Conservation (phyloP, 2,797 vertebrate genomes). For the Cossypha heuglini region DNA sequence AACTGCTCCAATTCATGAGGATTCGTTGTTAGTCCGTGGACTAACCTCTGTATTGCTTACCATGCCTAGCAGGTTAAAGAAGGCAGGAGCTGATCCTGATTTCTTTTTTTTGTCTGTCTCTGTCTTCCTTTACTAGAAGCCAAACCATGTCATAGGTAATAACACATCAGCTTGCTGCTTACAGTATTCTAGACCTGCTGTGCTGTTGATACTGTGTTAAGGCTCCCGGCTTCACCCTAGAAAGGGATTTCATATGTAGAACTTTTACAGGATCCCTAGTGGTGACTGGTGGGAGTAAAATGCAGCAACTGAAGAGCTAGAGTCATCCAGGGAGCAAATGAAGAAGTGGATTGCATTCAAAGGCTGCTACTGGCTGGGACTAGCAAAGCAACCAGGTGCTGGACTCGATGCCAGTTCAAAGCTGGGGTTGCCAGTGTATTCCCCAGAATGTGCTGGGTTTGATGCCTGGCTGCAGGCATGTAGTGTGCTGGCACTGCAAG, state of each 20-base stretch:
- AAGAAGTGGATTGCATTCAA: background rate
- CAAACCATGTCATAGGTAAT: background rate
- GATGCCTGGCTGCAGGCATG: background rate
- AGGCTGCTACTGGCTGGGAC: background rate
- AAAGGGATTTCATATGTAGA: background rate
- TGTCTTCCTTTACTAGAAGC: background rate
- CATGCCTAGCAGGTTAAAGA: background rate
- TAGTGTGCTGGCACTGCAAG: background rate
- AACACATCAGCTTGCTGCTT: background rate
- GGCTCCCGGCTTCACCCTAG: background rate
- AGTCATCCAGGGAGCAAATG: background rate
- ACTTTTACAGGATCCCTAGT: background rate
- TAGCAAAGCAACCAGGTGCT: background rate
- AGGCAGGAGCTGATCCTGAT: background rate
- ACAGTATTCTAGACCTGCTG: background rate
- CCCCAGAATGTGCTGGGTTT: background rate
- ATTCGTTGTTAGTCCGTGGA: background rate
- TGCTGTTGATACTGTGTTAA: background rate
- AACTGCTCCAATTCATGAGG: background rate
- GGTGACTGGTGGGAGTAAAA: background rate
- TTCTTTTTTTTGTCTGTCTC: background rate
- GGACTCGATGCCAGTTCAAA: background rate
- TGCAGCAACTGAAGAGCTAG: background rate
- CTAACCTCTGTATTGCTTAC: fast-evolving
- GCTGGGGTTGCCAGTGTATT: fast-evolving